Evolutionary conservation across 2,113 vertebrate species (phyloP), one percentile per base, ranked within the genome.

Genomic region (Campylomormyrus tamandua): DNA sequence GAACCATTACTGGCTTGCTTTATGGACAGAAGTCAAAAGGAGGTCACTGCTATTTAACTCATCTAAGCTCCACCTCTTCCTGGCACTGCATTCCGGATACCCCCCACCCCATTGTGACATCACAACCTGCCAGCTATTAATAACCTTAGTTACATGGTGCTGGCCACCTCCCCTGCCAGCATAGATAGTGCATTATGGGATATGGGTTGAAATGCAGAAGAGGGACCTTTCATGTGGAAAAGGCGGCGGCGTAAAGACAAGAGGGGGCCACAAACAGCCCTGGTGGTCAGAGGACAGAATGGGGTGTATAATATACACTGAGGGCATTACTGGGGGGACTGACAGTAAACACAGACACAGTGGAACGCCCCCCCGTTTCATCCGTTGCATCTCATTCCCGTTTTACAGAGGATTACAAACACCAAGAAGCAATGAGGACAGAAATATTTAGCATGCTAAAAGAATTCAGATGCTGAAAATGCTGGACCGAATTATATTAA

Each of bases 121-220:
- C 97, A 97, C 95, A 92, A 95, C 95, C 95, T 97, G 95, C 96
- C 94, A 95, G 95, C 95, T 97, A 97, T 97, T 95, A 97, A 96
- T 95, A 97, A 95, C 94, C 85, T 85, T 66, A 58, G 62, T 89
- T 58, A 83, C 92, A 90, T 56, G 90, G 93, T 93, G 62, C 94
- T 31, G 83, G 48, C 48, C n/a, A 94, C 92, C 93, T 35, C 70
- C 90, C 93, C 93, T 91, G 92, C 93, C 93, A 91, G 95, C 92
- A 91, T 19, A 15, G n/a, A n/a, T n/a, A 19, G 39, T 19, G 70
- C 8, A 90, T 53, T 56, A 11, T 42, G 53, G 94, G 94, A 94
- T 95, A 94, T 92, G 92, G 93, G 89, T 3, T 53, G 77, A 6
- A 0, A 92, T 6, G 90, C 93, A 93, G 3, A 90, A 58, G 91